phyloP scores from a whole-genome alignment of 1,140 invertebrate genomes.

The Cephus cinctus region DNA sequence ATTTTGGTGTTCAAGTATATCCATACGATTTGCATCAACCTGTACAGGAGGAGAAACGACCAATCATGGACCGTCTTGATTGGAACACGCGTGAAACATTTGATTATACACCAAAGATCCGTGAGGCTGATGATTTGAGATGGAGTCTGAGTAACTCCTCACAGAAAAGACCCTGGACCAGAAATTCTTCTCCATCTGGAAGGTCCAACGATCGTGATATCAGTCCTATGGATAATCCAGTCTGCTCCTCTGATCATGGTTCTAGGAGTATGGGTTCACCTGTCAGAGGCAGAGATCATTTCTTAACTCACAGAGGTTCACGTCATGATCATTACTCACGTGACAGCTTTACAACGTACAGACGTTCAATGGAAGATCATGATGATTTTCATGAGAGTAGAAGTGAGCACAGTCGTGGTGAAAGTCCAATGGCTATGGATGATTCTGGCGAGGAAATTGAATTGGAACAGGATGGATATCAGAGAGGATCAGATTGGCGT shows the following conservation, averaged over 20 bases:
- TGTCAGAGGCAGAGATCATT: conserved; percentile 23
- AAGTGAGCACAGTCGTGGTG: conserved; percentile 34
- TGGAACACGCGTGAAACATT: conserved; percentile 42
- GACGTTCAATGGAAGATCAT: conserved; percentile 20
- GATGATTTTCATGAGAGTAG: conserved; percentile 34
- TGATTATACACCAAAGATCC: conserved; percentile 31
- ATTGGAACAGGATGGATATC: conserved; percentile 20
- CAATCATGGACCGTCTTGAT: conserved; percentile 46
- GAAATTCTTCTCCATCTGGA: conserved; percentile 18
- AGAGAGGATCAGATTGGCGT: conserved; percentile 28
- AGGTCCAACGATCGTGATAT: conserved; percentile 23
- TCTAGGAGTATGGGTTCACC: conserved; percentile 24
- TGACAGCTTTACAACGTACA: conserved; percentile 25
- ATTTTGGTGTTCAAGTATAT: conserved; percentile 37
- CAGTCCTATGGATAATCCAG: conserved; percentile 8
- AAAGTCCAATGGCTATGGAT: conserved; percentile 36
- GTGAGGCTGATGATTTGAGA: conserved; percentile 42
- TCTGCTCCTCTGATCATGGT: conserved; percentile 16
- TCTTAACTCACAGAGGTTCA: conserved; percentile 19
- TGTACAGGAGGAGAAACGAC: conserved; percentile 36
- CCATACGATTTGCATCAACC: conserved; percentile 27
- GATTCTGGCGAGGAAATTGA: conserved; percentile 35
- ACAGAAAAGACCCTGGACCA: conserved; percentile 31
- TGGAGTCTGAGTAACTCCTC: conserved; percentile 42
- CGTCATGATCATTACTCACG: conserved; percentile 22